Conservation (phyloP, 2,888 invertebrate species). For the Yponomeuta plumbellus region DNA sequence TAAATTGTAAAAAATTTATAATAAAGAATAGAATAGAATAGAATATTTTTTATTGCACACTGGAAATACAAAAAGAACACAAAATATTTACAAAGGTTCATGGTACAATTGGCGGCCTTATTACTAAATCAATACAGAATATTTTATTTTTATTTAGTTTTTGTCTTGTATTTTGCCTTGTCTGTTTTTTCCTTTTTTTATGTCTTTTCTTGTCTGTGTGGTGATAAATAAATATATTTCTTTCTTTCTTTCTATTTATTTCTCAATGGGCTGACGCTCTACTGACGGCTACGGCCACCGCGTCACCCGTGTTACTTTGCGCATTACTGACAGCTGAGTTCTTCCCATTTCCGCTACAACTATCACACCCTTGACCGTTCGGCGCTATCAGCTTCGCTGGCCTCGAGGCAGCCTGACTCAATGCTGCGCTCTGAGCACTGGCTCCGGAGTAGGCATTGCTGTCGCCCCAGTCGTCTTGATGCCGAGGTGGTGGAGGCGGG, state of each 20-base stretch:
- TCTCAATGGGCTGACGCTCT: conserved; percentile 25
- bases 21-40: too few species aligned
- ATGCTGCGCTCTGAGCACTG: neutral
- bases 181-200: too few species aligned
- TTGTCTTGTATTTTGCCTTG: too few species aligned
- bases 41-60: too few species aligned
- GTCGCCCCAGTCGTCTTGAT: conserved; percentile 21
- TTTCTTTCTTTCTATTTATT: too few species aligned
- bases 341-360: conserved; percentile 18
- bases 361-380: conserved; percentile 4
- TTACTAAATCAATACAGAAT: too few species aligned
- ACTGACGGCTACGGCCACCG: conserved; percentile 48
- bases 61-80: too few species aligned
- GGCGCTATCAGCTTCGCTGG: neutral
- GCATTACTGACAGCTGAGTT: conserved; percentile 44
- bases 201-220: too few species aligned
- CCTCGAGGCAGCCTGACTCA: neutral
- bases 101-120: too few species aligned
- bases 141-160: too few species aligned
- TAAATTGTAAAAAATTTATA: too few species aligned
- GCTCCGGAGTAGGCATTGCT: neutral
- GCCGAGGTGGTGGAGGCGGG: conserved; percentile 31
- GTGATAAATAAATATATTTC: neutral
- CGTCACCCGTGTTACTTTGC: conserved; percentile 39
- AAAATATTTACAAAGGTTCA: too few species aligned